These are phyloP conservation scores for Bothrops jararaca DNA, from an alignment of 2,113 vertebrate species.

Conservation along the genomic window DNA sequence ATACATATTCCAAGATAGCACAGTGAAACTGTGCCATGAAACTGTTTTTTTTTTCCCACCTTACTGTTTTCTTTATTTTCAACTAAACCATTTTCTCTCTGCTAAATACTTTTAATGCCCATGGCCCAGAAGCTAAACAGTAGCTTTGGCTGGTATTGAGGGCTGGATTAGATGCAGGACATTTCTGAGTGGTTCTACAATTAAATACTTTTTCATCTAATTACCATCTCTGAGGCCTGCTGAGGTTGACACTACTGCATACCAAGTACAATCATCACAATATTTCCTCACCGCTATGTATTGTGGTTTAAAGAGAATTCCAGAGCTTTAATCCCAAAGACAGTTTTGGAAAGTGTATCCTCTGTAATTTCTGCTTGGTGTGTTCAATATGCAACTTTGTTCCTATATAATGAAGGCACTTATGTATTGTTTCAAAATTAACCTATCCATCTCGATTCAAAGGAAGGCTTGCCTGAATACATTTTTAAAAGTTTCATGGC, in stretches of 20 bases:
- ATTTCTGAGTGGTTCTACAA: conserved; percentile 7
- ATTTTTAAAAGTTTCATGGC: not conserved
- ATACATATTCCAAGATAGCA: not conserved
- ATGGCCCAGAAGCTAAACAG: conserved; percentile 38
- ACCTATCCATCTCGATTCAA: not conserved
- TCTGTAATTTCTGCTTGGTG: not conserved
- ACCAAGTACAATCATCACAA: not conserved
- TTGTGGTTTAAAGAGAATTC: not conserved
- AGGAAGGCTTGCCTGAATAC: not conserved
- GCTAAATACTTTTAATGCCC: conserved; percentile 25
- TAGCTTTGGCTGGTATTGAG: conserved; percentile 44
- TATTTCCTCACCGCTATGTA: not conserved
- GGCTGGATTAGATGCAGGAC: conserved; percentile 47
- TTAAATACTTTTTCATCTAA: conserved; percentile 4
- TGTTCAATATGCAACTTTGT: not conserved
- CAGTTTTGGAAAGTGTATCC: not conserved
- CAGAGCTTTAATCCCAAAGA: not conserved
- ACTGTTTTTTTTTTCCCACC: not conserved
- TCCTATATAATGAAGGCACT: not conserved
- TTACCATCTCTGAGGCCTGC: fast-evolving
- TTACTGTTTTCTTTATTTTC: not conserved
- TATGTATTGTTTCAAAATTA: not conserved
- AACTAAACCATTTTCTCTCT: not conserved
- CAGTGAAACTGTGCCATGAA: not conserved
- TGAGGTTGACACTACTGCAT: not conserved